A percentile compares a stretch with the other conserved stretches of the same genome.
Conservation (phyloP, 2,888 invertebrate genomes). For the Drosophila borborema region DNA sequence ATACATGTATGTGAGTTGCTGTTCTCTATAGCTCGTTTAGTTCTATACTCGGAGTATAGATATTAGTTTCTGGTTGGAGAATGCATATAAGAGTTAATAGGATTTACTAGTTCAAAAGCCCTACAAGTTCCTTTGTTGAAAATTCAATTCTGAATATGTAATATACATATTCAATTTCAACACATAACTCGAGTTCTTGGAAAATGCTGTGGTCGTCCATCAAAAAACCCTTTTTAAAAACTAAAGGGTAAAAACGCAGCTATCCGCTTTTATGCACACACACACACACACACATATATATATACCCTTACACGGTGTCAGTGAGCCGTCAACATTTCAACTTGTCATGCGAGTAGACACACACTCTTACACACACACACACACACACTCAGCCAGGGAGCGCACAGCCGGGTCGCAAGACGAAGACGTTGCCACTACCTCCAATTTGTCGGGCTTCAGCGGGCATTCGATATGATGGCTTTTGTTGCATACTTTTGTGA, state of each 20-base stretch:
- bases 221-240: not conserved
- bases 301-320: conserved; percentile 57
- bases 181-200: not conserved
- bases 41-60: not conserved
- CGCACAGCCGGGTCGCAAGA: conserved; percentile 15
- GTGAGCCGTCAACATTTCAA: conserved; percentile 79
- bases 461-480: conserved; percentile 58
- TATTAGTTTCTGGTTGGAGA: not conserved
- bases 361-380: conserved; percentile 21
- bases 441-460: conserved; percentile 73
- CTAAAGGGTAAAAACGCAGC: conserved; percentile 27
- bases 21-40: not conserved
- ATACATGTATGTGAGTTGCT: not conserved
- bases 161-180: conserved; percentile 1
- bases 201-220: not conserved
- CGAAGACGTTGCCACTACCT: conserved; percentile 67
- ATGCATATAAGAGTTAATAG: not conserved
- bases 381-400: not conserved
- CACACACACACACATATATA: conserved; percentile 28
- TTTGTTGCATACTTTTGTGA: conserved; percentile 69
- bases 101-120: not conserved
- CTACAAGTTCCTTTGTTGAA: not conserved
- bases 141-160: not conserved
- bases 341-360: conserved; percentile 73
- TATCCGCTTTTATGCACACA: conserved; percentile 32